Percentiles rank a stretch among this genome's conserved stretches.
These are phyloP conservation scores for Coracopsis vasa DNA, from an alignment of 2,113 vertebrate species.

Conservation along the genomic window DNA sequence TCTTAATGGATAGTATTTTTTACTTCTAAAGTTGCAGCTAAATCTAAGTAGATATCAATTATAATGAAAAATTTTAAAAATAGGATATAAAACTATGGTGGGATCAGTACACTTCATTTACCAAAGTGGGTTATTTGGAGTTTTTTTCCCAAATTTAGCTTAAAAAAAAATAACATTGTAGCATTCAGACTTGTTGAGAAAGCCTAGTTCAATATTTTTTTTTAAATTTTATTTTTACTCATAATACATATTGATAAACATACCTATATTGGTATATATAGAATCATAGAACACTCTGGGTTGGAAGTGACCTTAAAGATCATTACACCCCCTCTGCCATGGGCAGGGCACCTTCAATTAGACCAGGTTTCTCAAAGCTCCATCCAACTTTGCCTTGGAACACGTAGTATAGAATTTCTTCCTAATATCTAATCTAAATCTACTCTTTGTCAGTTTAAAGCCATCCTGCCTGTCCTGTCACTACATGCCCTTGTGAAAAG, in stretches of 20 bases:
- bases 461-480: neutral
- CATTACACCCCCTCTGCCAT: neutral
- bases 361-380: neutral
- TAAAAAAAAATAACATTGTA: neutral
- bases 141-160: neutral
- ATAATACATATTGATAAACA: neutral
- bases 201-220: neutral
- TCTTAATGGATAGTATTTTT: neutral
- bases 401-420: neutral
- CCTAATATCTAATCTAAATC: neutral
- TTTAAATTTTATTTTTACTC: neutral
- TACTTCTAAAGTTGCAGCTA: neutral
- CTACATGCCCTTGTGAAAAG: neutral
- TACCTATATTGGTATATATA: neutral
- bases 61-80: neutral
- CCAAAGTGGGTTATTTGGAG: neutral
- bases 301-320: neutral
- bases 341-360: neutral
- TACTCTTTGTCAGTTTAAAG: neutral
- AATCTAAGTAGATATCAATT: neutral
- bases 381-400: neutral
- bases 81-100: neutral
- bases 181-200: neutral
- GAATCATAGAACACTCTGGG: neutral
- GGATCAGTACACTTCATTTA: neutral